Evolutionary conservation across 2,113 vertebrate genomes (phyloP).

Genomic region (Mustelus asterias): DNA sequence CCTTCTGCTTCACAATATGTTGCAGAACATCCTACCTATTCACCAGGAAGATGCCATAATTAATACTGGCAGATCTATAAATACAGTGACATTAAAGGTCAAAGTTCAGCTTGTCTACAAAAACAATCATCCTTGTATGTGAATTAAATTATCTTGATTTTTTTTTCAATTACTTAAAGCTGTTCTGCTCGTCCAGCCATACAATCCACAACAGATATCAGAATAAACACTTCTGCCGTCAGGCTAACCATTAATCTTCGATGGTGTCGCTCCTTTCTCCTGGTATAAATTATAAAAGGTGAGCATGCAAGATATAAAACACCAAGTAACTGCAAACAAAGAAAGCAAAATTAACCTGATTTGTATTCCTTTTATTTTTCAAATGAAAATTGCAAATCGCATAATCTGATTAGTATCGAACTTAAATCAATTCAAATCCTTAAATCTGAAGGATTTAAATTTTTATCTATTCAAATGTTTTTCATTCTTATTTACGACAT

Average conservation of each 20-base stretch:
- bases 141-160: constrained; percentile 19
- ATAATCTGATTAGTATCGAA: neutral
- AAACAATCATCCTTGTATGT: constrained; percentile 18
- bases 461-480: neutral
- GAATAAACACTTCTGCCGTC: neutral
- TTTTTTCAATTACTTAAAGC: constrained; percentile 35
- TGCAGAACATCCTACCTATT: neutral
- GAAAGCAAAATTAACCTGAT: neutral
- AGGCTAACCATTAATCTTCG: neutral
- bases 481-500: neutral
- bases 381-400: neutral
- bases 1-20: neutral
- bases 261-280: neutral
- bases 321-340: neutral
- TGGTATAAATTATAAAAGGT: neutral
- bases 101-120: constrained; percentile 29
- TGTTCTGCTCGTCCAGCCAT: neutral
- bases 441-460: neutral
- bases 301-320: neutral
- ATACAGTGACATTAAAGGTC: constrained; percentile 2
- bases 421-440: neutral
- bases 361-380: neutral
- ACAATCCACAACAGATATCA: constrained; percentile 20
- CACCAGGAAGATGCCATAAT: neutral
- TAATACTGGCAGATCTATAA: constrained; percentile 27